A percentile compares a stretch with the other conserved stretches of the same genome.
Conservation (phyloP, 2,888 invertebrate genomes). For the Glaucopsyche alexis region DNA sequence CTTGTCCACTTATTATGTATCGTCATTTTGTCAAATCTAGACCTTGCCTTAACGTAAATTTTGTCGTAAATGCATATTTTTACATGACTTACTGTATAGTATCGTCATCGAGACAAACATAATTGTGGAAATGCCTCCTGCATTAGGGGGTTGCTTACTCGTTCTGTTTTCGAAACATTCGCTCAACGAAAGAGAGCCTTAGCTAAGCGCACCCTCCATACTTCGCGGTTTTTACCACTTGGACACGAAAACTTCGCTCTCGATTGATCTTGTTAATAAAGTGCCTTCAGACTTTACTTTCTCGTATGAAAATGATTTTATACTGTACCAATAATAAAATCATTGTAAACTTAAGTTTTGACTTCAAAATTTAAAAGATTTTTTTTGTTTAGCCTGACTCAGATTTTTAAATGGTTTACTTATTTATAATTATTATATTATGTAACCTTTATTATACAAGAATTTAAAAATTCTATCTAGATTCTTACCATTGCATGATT, state of each 20-base stretch:
- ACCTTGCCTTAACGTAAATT: too few species aligned
- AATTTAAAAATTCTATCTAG: too few species aligned
- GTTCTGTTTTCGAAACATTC: conserved; percentile 1
- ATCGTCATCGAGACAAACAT: background rate
- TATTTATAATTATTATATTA: too few species aligned
- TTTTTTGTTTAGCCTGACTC: too few species aligned
- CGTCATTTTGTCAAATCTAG: too few species aligned
- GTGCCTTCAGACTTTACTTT: conserved; percentile 8
- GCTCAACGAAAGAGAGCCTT: conserved; percentile 19
- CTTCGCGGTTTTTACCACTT: conserved; percentile 55
- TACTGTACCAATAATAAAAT: background rate
- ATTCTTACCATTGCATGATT: too few species aligned
- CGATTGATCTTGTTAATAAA: conserved; percentile 30
- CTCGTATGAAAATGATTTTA: background rate
- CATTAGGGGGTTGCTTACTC: background rate
- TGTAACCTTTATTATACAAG: too few species aligned
- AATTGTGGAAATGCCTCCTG: background rate
- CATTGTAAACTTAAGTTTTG: too few species aligned
- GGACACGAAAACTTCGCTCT: conserved; percentile 58
- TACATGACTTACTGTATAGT: background rate
- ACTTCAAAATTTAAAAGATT: too few species aligned
- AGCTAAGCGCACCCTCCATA: conserved; percentile 37
- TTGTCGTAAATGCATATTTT: background rate
- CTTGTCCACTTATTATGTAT: background rate
- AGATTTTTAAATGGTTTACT: too few species aligned